Base-by-base conservation (phyloP, 53 echinoderm and acorn worm genomes). In the Mesocentrotus franciscanus region DNA sequence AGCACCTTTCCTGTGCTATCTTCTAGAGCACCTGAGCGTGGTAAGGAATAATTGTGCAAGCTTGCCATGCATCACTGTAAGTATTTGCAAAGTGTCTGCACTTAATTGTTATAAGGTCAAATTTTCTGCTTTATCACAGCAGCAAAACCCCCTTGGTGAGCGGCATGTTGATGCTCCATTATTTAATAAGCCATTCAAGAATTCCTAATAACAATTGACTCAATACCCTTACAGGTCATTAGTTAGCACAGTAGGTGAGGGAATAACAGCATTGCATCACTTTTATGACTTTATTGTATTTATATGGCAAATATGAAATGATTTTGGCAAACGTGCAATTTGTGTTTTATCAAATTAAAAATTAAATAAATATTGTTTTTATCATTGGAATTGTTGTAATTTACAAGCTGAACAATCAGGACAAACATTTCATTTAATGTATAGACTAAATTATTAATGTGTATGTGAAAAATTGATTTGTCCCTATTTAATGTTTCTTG, bases 81-180 rank as follows among this genome's bases (percentile, higher is more conserved):
- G 12, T 87, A 58, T 87, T 87, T 87, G 87, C 58, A 57, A 87
- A 87, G 58, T 87, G 87, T 87, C 87, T 87, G 58, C n/a, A 56
- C 87, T 59, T 58, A 27, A 87, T 87, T 87, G 87, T 87, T 57
- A 27, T 87, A 58, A 87, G 87, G 87, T 87, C 87, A 87, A 87
- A 58, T 58, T 87, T 87, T 87, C 57, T 87, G 87, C 87, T 87
- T 87, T 57, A 58, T 87, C 87, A 87, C 87, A 87, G 59, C n/a
- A 29, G n/a, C 29, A 59, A 87, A 59, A 39, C 58, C 12, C 87
- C n/a, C 18, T 57, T n/a, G n/a, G 58, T 87, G 87, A 87, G 59
- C 7, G 18, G 42, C 42, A 22, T 87, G 87, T 87, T 58, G 56
- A 58, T 87, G 10, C 57, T 58, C 58, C 4, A 85, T 85, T 85